Percentiles rank a stretch among this genome's conserved stretches.
These are phyloP conservation scores for Mustela erminea DNA, from an alignment of 2,797 vertebrate genomes.

Conservation along the genomic window DNA sequence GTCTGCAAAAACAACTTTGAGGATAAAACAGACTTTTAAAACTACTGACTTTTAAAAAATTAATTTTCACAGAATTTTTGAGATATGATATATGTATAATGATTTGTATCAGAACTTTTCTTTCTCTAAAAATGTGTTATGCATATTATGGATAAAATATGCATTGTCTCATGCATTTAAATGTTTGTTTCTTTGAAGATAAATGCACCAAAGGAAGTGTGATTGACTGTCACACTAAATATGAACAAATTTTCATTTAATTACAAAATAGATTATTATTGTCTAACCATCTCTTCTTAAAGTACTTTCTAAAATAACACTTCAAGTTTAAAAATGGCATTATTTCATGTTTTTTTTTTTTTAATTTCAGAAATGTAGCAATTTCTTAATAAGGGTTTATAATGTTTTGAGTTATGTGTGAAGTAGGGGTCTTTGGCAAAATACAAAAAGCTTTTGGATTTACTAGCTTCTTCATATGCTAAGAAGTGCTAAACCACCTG, in stretches of 20 bases:
- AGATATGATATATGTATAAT: not conserved
- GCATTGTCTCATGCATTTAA: not conserved
- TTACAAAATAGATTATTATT: not conserved
- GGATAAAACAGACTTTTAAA: not conserved
- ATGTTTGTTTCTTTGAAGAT: not conserved
- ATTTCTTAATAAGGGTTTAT: not conserved
- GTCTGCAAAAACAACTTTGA: not conserved
- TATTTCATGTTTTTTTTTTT: not conserved
- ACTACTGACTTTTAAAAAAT: not conserved
- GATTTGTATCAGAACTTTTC: not conserved
- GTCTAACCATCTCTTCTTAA: not conserved
- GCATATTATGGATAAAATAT: not conserved
- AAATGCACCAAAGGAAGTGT: not conserved
- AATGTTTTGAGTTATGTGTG: not conserved
- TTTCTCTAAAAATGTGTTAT: not conserved
- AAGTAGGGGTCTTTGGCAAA: not conserved
- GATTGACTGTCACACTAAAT: not conserved
- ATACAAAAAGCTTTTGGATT: not conserved
- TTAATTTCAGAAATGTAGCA: not conserved
- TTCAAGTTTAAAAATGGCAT: slow-evolving; percentile 4
- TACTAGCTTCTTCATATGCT: not conserved
- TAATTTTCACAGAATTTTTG: slow-evolving; percentile 20
- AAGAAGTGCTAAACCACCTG: slow-evolving; percentile 16
- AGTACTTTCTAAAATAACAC: not conserved
- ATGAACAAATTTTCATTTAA: not conserved